phyloP scores from a whole-genome alignment of 2,113 vertebrate species.

The Protomyctophum bolini region DNA sequence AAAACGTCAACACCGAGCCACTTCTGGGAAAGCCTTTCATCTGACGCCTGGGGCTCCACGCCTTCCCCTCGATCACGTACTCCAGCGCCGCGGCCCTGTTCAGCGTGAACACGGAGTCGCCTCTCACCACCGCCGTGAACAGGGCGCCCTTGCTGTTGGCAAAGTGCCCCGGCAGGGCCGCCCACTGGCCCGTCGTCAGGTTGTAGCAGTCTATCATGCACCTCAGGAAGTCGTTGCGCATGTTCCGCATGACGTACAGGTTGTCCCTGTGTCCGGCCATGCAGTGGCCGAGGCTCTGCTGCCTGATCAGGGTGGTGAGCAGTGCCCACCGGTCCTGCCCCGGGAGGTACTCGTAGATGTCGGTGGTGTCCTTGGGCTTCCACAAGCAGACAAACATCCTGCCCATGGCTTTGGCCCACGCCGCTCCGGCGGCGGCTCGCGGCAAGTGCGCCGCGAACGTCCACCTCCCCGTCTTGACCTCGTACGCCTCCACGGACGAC shows the following conservation, averaged over 20 bases:
- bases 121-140: conserved; percentile 83
- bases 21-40: conserved; percentile 85
- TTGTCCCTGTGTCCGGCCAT: conserved; percentile 89
- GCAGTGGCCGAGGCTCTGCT: conserved; percentile 90
- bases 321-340: conserved; percentile 77
- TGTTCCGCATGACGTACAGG: conserved; percentile 89
- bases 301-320: conserved; percentile 78
- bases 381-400: conserved; percentile 90
- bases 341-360: conserved; percentile 82
- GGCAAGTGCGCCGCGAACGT: conserved; percentile 82
- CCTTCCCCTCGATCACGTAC: conserved; percentile 78
- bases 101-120: conserved; percentile 85
- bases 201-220: conserved; percentile 89
- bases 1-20: conserved; percentile 87
- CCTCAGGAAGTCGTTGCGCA: conserved; percentile 89
- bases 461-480: conserved; percentile 77
- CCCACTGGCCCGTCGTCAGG: conserved; percentile 86
- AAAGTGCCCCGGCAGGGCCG: conserved; percentile 85
- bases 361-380: conserved; percentile 85
- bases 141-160: conserved; percentile 91
- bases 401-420: conserved; percentile 83
- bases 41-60: conserved; percentile 84
- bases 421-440: conserved; percentile 77
- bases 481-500: conserved; percentile 85
- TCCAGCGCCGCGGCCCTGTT: conserved; percentile 84